A percentile compares a stretch with the other conserved stretches of the same genome.
Evolutionary conservation across 2,888 invertebrate species (phyloP).

Genomic region (Ophion costatus): DNA sequence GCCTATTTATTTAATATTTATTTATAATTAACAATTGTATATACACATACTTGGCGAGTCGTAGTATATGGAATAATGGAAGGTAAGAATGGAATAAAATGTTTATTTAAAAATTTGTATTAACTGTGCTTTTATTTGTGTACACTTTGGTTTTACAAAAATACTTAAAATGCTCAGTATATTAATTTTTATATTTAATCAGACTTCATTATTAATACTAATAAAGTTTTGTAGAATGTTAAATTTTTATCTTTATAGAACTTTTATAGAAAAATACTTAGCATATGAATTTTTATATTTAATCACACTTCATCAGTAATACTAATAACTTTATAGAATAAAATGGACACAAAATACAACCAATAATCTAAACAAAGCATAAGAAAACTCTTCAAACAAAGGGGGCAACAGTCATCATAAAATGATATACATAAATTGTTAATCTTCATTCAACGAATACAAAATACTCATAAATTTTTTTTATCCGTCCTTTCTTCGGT

Average conservation of each 20-base stretch:
- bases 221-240: too few relatives aligned
- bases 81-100: not conserved
- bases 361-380: not conserved
- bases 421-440: not conserved
- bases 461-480: not conserved
- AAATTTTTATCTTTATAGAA: too few relatives aligned
- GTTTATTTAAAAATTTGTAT: not conserved
- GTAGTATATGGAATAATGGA: not conserved
- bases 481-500: not conserved
- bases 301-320: too few relatives aligned
- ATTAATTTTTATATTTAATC: not conserved
- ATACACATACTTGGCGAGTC: not conserved
- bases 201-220: too few relatives aligned
- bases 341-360: not conserved
- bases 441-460: not conserved
- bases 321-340: not conserved
- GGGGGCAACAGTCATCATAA: not conserved
- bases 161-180: not conserved
- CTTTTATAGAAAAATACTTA: too few relatives aligned
- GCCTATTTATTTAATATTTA: not conserved
- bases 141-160: not conserved
- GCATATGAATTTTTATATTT: too few relatives aligned
- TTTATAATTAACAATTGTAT: constrained; percentile 1
- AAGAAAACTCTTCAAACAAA: not conserved
- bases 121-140: not conserved